Evolutionary conservation across 1,140 invertebrate genomes (phyloP), one percentile per base, ranked within the genome.

Genomic region (Pseudomyrmex concolor): DNA sequence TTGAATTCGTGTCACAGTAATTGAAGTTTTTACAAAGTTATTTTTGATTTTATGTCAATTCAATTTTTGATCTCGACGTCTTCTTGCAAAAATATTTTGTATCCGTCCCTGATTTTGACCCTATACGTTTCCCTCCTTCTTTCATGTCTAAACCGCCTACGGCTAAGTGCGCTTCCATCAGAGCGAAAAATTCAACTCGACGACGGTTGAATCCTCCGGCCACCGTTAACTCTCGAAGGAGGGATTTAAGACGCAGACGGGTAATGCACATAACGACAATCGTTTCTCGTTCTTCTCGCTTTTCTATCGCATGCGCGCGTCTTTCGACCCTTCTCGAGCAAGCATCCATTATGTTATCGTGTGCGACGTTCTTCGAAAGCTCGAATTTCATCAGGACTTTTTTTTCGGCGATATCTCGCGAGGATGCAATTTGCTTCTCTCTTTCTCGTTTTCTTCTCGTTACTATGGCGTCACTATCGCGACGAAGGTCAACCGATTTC

Each of bases 161-260:
- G 71, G 84, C 55, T 83, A 85, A 85, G 80, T 83, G 71, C 84
- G 71, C 71, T 73, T 83, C 72, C 62, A 77, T 77, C 63, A 19
- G 55, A 85, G 80, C 78, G 78, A 85, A 85, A 85, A 85, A 85
- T 85, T 85, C 62, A 83, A 72, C 84, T n/a, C 48, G 34, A 68
- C 45, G 34, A 48, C n/a, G 48, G 72, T 55, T 19, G 60, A 83
- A 78, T 57, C 19, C 64, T 68, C 64, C 19, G 45, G 9, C 34
- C 51, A 43, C 48, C 48, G 34, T 34, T 34, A 34, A 25, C 34
- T 78, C 51, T 45, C 50, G 34, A 55, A 78, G n/a, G 64, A 68
- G 17, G 64, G 34, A 68, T 68, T 68, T 64, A 48, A 78, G 64
- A 57, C 51, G 62, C 62, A 34, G 59, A 51, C 9, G 17, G 51